Conservation (phyloP, 2,888 invertebrate species). For the Trachelus stipa region DNA sequence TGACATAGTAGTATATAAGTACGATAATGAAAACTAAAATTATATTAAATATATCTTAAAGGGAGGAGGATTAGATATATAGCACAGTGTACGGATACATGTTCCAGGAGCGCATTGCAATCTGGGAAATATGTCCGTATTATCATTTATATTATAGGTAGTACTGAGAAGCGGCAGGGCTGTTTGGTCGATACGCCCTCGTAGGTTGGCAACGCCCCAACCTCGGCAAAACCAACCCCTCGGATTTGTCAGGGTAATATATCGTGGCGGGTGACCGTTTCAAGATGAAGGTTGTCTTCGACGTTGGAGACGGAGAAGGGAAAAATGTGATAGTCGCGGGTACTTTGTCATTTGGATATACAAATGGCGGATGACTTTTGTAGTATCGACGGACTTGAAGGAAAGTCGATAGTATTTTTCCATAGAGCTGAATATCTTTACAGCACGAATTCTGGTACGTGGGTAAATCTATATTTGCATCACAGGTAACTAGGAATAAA, state of each 20-base stretch:
- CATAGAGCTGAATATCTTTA: background rate
- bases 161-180: conserved; percentile 24
- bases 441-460: background rate
- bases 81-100: background rate
- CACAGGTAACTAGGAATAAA: background rate
- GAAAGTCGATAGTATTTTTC: background rate
- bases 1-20: background rate
- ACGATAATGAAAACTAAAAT: background rate
- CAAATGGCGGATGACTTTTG: background rate
- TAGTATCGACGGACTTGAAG: background rate
- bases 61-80: background rate
- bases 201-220: conserved; percentile 56
- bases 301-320: background rate
- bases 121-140: background rate
- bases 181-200: conserved; percentile 61
- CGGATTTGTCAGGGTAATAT: conserved; percentile 22
- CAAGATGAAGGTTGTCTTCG: conserved; percentile 1
- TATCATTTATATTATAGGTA: background rate
- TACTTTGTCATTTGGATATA: background rate
- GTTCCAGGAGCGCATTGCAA: background rate
- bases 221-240: conserved; percentile 4
- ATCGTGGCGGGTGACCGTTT: conserved; percentile 1
- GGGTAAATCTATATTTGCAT: background rate
- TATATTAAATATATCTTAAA: background rate
- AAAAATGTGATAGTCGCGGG: background rate